phyloP scores from a whole-genome alignment of 2,797 vertebrate genomes.

The Rousettus madagascariensis region DNA sequence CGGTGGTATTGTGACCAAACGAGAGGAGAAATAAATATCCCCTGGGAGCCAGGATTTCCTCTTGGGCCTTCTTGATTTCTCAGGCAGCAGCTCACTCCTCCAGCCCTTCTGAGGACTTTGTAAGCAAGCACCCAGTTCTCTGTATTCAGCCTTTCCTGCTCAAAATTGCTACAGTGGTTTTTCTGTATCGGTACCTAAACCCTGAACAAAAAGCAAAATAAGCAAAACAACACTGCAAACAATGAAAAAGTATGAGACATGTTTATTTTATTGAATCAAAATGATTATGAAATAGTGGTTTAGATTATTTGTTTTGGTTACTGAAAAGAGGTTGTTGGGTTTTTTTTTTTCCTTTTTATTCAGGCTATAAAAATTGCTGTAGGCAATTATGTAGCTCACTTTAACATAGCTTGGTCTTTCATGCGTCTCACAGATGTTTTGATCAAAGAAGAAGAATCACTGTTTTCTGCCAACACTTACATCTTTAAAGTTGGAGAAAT shows the following conservation, averaged over 20 bases:
- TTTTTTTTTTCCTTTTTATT: conserved; percentile 22
- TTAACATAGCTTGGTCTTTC: conserved; percentile 62
- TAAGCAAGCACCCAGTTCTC: background rate
- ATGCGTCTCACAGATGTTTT: conserved; percentile 60
- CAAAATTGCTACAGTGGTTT: background rate
- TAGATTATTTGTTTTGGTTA: conserved; percentile 56
- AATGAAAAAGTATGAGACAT: background rate
- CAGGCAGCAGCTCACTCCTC: background rate
- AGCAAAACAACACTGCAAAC: background rate
- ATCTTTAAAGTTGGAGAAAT: conserved; percentile 63
- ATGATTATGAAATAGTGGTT: background rate
- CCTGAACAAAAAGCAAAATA: background rate
- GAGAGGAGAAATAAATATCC: background rate
- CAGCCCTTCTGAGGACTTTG: background rate
- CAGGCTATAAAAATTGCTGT: conserved; percentile 48
- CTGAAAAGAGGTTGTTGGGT: background rate
- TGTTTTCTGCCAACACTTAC: conserved; percentile 60
- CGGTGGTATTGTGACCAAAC: background rate
- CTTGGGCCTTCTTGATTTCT: background rate
- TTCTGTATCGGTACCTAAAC: background rate
- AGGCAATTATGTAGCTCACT: conserved; percentile 46
- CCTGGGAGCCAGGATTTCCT: background rate
- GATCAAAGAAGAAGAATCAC: conserved; percentile 69
- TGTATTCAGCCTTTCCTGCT: background rate
- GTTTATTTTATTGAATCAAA: conserved; percentile 52